Evolutionary conservation across 1,140 invertebrate species (phyloP).

Genomic region (Drosophila mauritiana): DNA sequence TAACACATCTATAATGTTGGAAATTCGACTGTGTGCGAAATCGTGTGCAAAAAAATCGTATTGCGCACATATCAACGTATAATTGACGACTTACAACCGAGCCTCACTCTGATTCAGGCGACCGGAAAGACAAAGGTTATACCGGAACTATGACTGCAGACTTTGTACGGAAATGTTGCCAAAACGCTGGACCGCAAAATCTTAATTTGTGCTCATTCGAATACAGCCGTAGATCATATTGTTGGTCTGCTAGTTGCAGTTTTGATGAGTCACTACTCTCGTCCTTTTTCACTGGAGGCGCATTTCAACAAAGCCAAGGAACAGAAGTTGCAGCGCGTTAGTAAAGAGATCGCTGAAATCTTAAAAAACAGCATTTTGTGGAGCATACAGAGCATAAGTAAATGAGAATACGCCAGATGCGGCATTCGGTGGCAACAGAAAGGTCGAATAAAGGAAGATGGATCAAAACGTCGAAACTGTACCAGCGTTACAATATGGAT

Average conservation of each 20-base stretch:
- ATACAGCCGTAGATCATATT: slow-evolving; percentile 91
- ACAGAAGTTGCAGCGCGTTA: slow-evolving; percentile 29
- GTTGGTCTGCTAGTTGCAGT: slow-evolving; percentile 11
- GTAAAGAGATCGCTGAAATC: slow-evolving; percentile 25
- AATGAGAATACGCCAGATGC: too few species aligned
- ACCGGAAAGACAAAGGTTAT: slow-evolving; percentile 91
- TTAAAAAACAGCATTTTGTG: slow-evolving; percentile 32
- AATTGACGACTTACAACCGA: too few species aligned
- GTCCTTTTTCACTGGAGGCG: slow-evolving; percentile 27
- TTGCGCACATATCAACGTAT: too few species aligned
- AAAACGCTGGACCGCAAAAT: slow-evolving; percentile 85
- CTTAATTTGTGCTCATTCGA: slow-evolving; percentile 92
- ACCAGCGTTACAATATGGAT: background rate
- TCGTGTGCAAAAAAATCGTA: too few species aligned
- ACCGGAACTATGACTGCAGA: slow-evolving; percentile 87
- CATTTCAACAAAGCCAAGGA: background rate
- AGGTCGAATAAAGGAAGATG: too few species aligned
- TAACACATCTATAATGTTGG: too few species aligned
- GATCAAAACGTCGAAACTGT: too few species aligned
- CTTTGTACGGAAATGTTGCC: slow-evolving; percentile 85
- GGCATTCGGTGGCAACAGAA: too few species aligned
- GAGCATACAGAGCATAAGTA: too few species aligned
- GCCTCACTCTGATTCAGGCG: slow-evolving; percentile 89
- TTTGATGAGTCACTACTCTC: slow-evolving; percentile 9
- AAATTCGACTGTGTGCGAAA: too few species aligned